Evolutionary conservation across 2,797 vertebrate species (phyloP).

Genomic region (Alca torda): DNA sequence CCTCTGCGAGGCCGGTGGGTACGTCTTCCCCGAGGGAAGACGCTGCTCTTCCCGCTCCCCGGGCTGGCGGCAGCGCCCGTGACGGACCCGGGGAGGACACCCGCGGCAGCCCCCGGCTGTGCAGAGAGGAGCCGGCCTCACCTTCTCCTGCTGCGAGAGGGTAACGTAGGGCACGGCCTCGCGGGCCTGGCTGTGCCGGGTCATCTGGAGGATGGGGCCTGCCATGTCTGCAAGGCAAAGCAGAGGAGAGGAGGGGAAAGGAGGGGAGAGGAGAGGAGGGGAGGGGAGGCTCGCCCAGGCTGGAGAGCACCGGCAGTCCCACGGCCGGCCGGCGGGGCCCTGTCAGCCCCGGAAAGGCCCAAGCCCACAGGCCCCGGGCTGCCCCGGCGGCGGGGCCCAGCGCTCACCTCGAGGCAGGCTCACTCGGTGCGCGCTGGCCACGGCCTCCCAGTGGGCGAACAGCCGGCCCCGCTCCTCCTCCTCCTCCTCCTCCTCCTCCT

Average conservation of each 20-base stretch:
- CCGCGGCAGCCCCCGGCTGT: too few species aligned
- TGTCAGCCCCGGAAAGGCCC: neutral
- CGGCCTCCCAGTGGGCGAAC: constrained; percentile 81
- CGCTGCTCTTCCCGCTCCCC: neutral
- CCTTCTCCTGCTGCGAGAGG: constrained; percentile 79
- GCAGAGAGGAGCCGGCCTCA: constrained; percentile 34
- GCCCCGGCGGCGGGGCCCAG: neutral
- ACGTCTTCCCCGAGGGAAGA: too few species aligned
- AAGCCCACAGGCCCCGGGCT: neutral
- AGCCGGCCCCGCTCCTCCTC: constrained; percentile 69
- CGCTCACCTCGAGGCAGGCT: constrained; percentile 80
- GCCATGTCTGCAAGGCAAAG: constrained; percentile 80
- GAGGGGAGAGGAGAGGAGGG: neutral
- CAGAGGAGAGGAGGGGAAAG: neutral
- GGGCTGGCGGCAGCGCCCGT: neutral
- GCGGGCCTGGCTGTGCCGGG: constrained; percentile 73
- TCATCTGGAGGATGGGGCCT: constrained; percentile 85
- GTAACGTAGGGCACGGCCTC: constrained; percentile 75
- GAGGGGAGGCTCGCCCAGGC: neutral
- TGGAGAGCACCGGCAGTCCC: neutral
- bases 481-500: constrained; percentile 53
- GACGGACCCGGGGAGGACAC: neutral
- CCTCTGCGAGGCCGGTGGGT: fast-evolving
- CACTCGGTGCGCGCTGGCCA: constrained; percentile 84
- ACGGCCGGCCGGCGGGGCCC: neutral